phyloP scores from a whole-genome alignment of 2,888 invertebrate species.

The Crioceris asparagi region DNA sequence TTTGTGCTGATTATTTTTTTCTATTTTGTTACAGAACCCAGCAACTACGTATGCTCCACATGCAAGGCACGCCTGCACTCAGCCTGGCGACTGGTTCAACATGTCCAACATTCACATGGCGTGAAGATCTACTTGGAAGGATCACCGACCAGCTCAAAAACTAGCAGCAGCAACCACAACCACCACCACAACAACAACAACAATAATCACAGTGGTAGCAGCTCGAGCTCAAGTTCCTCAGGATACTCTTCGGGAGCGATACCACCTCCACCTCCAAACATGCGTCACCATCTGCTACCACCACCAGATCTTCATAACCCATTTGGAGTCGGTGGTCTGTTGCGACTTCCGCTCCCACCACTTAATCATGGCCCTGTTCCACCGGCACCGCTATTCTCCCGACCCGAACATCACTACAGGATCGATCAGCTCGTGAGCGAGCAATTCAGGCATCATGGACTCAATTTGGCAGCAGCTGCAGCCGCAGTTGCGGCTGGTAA shows the following conservation, averaged over 20 bases:
- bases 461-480: conserved; percentile 66
- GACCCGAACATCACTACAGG: conserved; percentile 69
- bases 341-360: conserved; percentile 66
- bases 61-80: conserved; percentile 86
- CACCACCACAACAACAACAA: conserved; percentile 47
- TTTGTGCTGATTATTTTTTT: too few species aligned
- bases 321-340: conserved; percentile 59
- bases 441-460: conserved; percentile 69
- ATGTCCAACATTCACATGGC: conserved; percentile 89
- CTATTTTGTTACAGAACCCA: conserved; percentile 68
- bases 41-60: conserved; percentile 87
- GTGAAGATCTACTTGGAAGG: conserved; percentile 83
- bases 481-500: conserved; percentile 56
- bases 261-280: conserved; percentile 49
- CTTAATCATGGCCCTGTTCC: conserved; percentile 60
- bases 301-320: conserved; percentile 67
- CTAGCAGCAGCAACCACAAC: conserved; percentile 44
- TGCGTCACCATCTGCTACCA: conserved; percentile 58
- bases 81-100: conserved; percentile 93
- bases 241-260: conserved; percentile 45
- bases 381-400: conserved; percentile 62
- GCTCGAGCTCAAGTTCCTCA: conserved; percentile 43
- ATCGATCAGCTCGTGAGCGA: conserved; percentile 78
- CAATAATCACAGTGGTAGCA: conserved; percentile 37
- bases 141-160: conserved; percentile 34